Evolutionary conservation across 2,113 vertebrate species (phyloP), one percentile per base, ranked within the genome.

Genomic region (Cercopithecus mona): DNA sequence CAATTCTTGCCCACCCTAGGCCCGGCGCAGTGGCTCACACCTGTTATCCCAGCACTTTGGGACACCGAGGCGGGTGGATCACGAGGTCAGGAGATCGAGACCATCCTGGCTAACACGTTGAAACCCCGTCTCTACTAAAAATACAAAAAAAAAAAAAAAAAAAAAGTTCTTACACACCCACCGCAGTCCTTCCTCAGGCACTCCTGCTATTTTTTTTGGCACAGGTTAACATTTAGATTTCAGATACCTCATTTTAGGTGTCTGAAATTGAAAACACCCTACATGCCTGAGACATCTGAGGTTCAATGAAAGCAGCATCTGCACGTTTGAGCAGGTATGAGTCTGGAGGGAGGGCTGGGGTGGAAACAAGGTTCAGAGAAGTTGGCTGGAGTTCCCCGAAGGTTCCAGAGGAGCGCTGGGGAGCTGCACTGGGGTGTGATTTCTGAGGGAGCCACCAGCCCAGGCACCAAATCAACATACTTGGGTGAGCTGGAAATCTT

Each of bases 381-480:
- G 43, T 6, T 45, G 11, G n/a, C 38, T 2, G 10, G 55, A 22
- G 40, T 9, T 35, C 61, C 66, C 9, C 7, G 23, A 57, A 35
- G 16, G 27, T 12, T 20, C 23, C 30, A 6, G 6, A 18, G n/a
- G 35, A 32, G 9, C 32, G 2, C 5, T 20, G 0, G 9, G 23
- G 1, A 0, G 10, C 27, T 23, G 22, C 2, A 27, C 32, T 0
- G 4, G 32, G 43, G 13, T 13, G n/a, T 48, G 18, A 48, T n/a
- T 52, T 45, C 57, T 7, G 11, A 70, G 32, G 43, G 25, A 66
- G 17, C 38, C 45, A 20, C 52, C 23, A n/a, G 68, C 40, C n/a
- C 81, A 78, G 8, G 5, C 4, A 27, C 72, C 40, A 40, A 68
- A 1, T 9, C 59, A 45, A 8, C 57, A 5, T 0, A 9, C 11